A percentile compares a stretch with the other conserved stretches of the same genome.
phyloP scores from a whole-genome alignment of 2,113 vertebrate genomes.

The Taxidea taxus region DNA sequence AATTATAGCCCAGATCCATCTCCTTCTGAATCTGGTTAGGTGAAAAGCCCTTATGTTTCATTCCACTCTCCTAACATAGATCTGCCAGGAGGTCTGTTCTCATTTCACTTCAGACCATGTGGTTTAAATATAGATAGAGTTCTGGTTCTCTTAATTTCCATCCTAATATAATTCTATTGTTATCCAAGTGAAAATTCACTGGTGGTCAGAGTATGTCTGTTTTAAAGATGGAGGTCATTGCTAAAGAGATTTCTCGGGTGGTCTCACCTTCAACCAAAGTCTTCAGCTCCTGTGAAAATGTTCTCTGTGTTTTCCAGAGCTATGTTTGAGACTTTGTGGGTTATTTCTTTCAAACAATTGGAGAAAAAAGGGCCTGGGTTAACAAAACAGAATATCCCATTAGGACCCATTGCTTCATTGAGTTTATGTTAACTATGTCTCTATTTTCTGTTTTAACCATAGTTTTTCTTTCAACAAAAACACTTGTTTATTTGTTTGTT shows the following conservation, averaged over 20 bases:
- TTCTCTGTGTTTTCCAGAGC: not conserved
- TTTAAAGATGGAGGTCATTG: not conserved
- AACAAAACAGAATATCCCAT: not conserved
- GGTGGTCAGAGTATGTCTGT: not conserved
- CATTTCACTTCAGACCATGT: conserved; percentile 33
- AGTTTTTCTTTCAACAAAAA: not conserved
- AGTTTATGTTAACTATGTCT: not conserved
- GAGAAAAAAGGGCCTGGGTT: not conserved
- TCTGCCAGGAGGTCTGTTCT: conserved; percentile 29
- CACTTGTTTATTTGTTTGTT: not conserved
- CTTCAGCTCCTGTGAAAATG: accelerated
- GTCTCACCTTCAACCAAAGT: not conserved
- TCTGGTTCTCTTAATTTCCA: conserved; percentile 43
- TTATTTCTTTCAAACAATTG: conserved; percentile 3
- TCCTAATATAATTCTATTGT: conserved; percentile 12
- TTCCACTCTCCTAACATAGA: conserved; percentile 65
- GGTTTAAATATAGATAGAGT: conserved; percentile 46
- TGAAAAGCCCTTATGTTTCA: conserved; percentile 34
- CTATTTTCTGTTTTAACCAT: not conserved
- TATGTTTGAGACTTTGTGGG: not conserved
- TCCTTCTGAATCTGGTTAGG: conserved; percentile 32
- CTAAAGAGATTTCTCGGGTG: not conserved
- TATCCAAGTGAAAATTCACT: conserved; percentile 31
- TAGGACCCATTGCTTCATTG: not conserved
- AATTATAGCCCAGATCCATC: not conserved